Conservation (phyloP, 2,888 invertebrate species). For the Agapetus fuscipes region DNA sequence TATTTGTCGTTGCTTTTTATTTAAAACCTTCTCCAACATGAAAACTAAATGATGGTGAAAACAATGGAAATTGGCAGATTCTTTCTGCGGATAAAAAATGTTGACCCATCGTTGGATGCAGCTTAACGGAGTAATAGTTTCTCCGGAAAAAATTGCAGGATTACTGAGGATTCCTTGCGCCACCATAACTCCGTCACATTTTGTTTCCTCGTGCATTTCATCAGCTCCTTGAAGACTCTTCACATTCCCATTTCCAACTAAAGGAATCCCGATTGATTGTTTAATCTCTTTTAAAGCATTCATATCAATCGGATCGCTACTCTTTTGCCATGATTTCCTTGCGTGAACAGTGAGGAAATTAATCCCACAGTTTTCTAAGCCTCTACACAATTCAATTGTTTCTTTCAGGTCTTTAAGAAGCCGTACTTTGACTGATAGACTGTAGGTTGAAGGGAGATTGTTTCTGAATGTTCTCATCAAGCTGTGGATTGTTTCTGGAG, state of each 20-base stretch:
- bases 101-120: conserved; percentile 79
- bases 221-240: conserved; percentile 63
- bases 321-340: conserved; percentile 73
- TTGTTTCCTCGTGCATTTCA: conserved; percentile 53
- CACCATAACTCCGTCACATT: conserved; percentile 82
- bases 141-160: conserved; percentile 79
- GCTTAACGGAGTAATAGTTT: conserved; percentile 54
- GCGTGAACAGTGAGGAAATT: conserved; percentile 89
- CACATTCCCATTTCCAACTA: conserved; percentile 90
- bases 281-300: conserved; percentile 63
- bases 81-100: conserved; percentile 51
- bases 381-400: conserved; percentile 72
- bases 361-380: conserved; percentile 76
- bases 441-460: conserved; percentile 61
- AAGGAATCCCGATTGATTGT: conserved; percentile 63
- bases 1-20: conserved; percentile 58
- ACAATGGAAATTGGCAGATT: conserved; percentile 64
- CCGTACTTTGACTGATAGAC: conserved; percentile 88
- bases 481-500: conserved; percentile 76
- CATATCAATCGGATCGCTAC: conserved; percentile 60
- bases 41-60: conserved; percentile 96
- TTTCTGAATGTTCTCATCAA: conserved; percentile 69
- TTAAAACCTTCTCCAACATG: conserved; percentile 81
- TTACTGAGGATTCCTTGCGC: conserved; percentile 86
- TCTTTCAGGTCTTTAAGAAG: conserved; percentile 57